Base-by-base conservation (phyloP, 2,888 invertebrate genomes). In the Auanema sp. region DNA sequence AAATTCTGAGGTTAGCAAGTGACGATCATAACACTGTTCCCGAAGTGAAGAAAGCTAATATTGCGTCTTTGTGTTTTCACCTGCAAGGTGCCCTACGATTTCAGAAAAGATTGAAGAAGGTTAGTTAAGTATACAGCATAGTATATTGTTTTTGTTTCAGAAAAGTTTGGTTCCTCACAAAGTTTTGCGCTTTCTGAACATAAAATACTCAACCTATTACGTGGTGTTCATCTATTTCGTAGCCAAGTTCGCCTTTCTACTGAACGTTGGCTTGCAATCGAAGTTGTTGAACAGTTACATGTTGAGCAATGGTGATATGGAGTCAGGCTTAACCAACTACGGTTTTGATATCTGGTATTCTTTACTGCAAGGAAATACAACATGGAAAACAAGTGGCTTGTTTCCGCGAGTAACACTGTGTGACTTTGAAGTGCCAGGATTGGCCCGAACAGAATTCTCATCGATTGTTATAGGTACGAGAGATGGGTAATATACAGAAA, bases 361-460 rank as follows among this genome's bases (percentile, higher is more conserved):
- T 49, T 56, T 83, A 12, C 67, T 73, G 43, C 58, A 60, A 5
- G 79, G 80, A 12, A 80, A 80, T 52, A 65, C 71, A 10, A 80
- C 81, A 1, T 83, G 81, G 81, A 66, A 75, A 44, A 76, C 80
- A 44, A 79, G 68, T 50, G 82, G 79, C 24, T 65, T 83, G 43
- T 82, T 82, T 63, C 82, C 82, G 1, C 64, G 83, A 23, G 83
- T 83, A 10, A 79, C 83, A 1, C 66, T 83, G n/a, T 83, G 83
- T 60, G 81, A 83, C 65, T 83, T 83, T 60, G 79, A 81, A 63
- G 80, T 78, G 21, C 10, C 16, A 47, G 4, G 3, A 18, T 5
- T 18, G 8, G 3, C 10, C 47, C 4, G 21, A 47, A 25, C 23
- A 14, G 10, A 4, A 21, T 55, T 21, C 23, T 52, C n/a, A n/a